Evolutionary conservation across 2,797 vertebrate species (phyloP).

Genomic region (Eurystomus glaucurus): DNA sequence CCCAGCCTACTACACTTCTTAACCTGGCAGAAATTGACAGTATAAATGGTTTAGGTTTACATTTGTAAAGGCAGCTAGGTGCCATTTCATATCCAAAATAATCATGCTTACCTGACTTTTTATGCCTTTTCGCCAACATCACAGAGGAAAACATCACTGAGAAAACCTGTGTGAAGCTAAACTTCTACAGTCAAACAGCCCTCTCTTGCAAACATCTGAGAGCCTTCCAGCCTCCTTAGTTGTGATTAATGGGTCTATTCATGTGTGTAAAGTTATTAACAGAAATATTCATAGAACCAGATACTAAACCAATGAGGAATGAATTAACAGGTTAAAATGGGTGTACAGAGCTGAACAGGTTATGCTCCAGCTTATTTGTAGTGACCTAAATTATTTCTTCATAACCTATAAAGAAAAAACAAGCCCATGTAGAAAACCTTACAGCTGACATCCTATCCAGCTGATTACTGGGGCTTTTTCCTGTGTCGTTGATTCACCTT

Average conservation of each 20-base stretch:
- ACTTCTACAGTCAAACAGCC: neutral
- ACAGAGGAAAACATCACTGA: neutral
- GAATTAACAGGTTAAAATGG: slow-evolving; percentile 21
- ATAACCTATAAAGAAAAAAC: neutral
- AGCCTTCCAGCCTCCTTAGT: slow-evolving; percentile 32
- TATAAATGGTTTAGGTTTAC: neutral
- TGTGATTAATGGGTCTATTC: slow-evolving; percentile 53
- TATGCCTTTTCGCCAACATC: neutral
- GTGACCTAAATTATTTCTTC: neutral
- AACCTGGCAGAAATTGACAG: neutral
- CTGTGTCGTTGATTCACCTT: neutral
- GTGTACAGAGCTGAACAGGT: neutral
- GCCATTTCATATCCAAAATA: neutral
- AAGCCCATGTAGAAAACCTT: neutral
- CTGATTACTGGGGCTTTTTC: neutral
- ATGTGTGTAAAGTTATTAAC: slow-evolving; percentile 45
- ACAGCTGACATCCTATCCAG: neutral
- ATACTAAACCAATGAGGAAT: slow-evolving; percentile 27
- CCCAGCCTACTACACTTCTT: neutral
- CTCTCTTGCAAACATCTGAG: slow-evolving; percentile 3
- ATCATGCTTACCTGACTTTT: neutral
- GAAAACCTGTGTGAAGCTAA: neutral
- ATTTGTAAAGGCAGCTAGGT: neutral
- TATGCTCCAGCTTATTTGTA: slow-evolving; percentile 8
- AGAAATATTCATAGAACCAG: slow-evolving; percentile 38